phyloP scores from a whole-genome alignment of 2,113 vertebrate genomes.

The Melospiza georgiana region DNA sequence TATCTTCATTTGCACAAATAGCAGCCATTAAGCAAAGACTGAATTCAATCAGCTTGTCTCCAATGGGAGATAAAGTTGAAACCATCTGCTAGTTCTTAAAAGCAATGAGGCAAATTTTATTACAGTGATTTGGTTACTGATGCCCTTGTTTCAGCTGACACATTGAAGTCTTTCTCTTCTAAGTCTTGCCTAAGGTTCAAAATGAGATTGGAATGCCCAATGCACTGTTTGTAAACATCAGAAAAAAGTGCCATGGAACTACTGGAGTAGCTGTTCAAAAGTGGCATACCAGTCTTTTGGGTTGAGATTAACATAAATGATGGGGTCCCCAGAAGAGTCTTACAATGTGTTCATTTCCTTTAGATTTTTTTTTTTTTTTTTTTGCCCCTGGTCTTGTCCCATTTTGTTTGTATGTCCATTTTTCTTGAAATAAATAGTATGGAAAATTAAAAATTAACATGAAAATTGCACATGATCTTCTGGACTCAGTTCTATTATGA shows the following conservation, averaged over 20 bases:
- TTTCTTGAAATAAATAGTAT: background rate
- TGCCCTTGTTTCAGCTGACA: constrained; percentile 43
- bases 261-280: background rate
- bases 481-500: background rate
- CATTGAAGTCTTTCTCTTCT: background rate
- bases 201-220: background rate
- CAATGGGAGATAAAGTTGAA: constrained; percentile 64
- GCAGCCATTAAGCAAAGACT: constrained; percentile 44
- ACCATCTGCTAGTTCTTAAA: constrained; percentile 69
- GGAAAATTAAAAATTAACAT: background rate
- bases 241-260: background rate
- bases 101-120: constrained; percentile 69
- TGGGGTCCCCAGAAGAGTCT: background rate
- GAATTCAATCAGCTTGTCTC: constrained; percentile 66
- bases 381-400: background rate
- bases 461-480: background rate
- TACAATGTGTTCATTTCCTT: background rate
- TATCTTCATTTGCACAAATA: constrained; percentile 66
- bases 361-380: background rate
- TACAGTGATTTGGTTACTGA: constrained; percentile 56
- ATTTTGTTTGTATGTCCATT: background rate
- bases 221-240: background rate
- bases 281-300: background rate
- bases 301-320: background rate
- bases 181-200: background rate